Conservation (phyloP, 1,140 invertebrate species). For the Scaptomyza montana region DNA sequence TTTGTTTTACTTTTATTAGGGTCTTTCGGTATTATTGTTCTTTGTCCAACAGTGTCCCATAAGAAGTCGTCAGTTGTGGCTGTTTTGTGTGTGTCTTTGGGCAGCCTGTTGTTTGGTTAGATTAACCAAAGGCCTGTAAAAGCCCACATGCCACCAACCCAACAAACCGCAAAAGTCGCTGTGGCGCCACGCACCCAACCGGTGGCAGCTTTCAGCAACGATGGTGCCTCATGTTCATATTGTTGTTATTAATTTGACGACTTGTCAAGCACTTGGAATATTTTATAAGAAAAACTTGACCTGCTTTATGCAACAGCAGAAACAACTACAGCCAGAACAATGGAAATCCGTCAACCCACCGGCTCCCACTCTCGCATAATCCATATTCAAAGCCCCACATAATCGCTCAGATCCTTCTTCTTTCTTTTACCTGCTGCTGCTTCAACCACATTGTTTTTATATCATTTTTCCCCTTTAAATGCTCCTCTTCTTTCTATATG, state of each 20-base stretch:
- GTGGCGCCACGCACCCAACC: constrained; percentile 14
- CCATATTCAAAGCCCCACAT: too few relatives aligned
- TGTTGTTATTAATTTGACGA: constrained; percentile 59
- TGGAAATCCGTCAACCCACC: neutral
- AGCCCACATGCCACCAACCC: constrained; percentile 10
- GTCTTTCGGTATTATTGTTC: constrained; percentile 37
- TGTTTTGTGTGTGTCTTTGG: constrained; percentile 34
- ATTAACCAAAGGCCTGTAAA: constrained; percentile 49
- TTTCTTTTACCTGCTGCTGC: neutral
- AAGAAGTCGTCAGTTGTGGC: constrained; percentile 58
- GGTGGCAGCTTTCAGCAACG: constrained; percentile 13
- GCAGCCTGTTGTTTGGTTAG: constrained; percentile 43
- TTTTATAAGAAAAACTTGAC: constrained; percentile 81
- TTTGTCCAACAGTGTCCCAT: constrained; percentile 66
- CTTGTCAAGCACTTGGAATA: constrained; percentile 73
- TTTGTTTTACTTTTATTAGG: constrained; percentile 65
- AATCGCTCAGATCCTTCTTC: neutral
- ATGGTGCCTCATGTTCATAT: constrained; percentile 16
- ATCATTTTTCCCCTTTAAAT: too few relatives aligned
- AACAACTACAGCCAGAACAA: constrained; percentile 42
- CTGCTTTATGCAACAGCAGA: constrained; percentile 55
- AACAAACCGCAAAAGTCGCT: constrained; percentile 22
- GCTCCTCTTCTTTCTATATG: too few relatives aligned
- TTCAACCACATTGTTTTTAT: neutral
- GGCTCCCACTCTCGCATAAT: neutral